phyloP scores from a whole-genome alignment of 1,140 invertebrate species.

The Gerris buenoi region DNA sequence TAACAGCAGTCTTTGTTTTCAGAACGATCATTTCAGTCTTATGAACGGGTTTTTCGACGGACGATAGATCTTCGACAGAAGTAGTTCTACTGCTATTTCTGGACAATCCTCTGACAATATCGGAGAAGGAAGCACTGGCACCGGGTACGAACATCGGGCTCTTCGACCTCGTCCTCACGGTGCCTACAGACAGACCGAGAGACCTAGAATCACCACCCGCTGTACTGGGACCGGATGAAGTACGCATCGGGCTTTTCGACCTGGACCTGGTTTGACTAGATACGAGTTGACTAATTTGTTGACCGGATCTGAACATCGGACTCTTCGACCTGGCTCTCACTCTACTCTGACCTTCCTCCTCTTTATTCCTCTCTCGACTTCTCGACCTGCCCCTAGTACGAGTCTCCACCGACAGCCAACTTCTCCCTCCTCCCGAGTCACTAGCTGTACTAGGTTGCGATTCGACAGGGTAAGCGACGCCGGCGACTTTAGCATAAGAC shows the following conservation, averaged over 20 bases:
- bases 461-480: background rate
- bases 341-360: background rate
- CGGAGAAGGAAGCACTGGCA: slow-evolving; percentile 51
- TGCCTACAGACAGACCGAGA: background rate
- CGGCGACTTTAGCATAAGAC: background rate
- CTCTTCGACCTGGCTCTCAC: background rate
- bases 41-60: background rate
- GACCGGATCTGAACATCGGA: background rate
- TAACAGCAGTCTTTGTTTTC: background rate
- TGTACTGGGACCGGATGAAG: background rate
- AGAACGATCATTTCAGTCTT: background rate
- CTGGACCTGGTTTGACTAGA: background rate
- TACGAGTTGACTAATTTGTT: background rate
- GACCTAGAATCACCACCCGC: background rate
- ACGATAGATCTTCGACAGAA: slow-evolving; percentile 1
- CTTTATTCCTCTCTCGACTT: background rate
- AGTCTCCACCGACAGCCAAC: background rate
- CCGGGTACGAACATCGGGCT: slow-evolving; percentile 57
- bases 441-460: background rate
- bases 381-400: background rate
- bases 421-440: background rate
- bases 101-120: slow-evolving; percentile 47
- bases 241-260: background rate
- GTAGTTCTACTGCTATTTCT: slow-evolving; percentile 17
- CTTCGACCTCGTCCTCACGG: slow-evolving; percentile 33